Percentiles rank a stretch among this genome's conserved stretches.
These are phyloP conservation scores for Oostethus manadensis DNA, from an alignment of 2,113 vertebrate species.

Conservation along the genomic window DNA sequence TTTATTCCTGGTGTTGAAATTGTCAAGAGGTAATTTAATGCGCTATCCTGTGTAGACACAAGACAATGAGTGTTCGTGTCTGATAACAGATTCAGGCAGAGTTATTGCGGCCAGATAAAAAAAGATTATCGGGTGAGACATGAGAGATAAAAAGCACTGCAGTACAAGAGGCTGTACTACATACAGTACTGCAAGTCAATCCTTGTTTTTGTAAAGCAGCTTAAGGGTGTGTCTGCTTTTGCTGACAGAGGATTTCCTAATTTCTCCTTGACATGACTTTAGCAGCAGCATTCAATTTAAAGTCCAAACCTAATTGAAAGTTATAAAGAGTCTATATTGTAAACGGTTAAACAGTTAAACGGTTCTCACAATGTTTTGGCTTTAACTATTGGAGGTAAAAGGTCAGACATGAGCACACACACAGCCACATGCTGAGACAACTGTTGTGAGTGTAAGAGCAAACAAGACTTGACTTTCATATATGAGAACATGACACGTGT, in stretches of 20 bases:
- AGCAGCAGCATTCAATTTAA: neutral
- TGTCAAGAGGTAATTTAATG: neutral
- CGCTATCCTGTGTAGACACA: slow-evolving; percentile 3
- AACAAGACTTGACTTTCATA: too few relatives aligned
- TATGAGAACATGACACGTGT: too few relatives aligned
- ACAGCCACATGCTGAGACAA: neutral
- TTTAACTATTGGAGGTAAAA: neutral
- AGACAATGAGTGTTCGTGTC: slow-evolving; percentile 10
- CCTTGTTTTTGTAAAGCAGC: slow-evolving; percentile 12
- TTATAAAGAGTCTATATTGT: neutral
- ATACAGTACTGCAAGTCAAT: slow-evolving; percentile 4
- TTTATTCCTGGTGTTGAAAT: slow-evolving; percentile 21
- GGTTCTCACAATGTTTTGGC: neutral
- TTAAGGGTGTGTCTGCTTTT: slow-evolving; percentile 35
- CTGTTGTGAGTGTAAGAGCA: too few relatives aligned
- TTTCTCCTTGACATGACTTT: neutral
- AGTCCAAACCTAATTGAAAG: neutral
- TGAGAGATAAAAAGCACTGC: neutral
- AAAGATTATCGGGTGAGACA: neutral
- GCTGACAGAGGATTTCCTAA: neutral
- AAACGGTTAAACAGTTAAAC: too few relatives aligned
- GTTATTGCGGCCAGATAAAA: neutral
- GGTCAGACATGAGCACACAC: neutral
- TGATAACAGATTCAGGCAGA: slow-evolving; percentile 24
- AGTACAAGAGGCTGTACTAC: slow-evolving; percentile 3